Percentiles rank a stretch among this genome's conserved stretches.
phyloP scores from a whole-genome alignment of 2,113 vertebrate species.

The Tychaedon coryphoeus region DNA sequence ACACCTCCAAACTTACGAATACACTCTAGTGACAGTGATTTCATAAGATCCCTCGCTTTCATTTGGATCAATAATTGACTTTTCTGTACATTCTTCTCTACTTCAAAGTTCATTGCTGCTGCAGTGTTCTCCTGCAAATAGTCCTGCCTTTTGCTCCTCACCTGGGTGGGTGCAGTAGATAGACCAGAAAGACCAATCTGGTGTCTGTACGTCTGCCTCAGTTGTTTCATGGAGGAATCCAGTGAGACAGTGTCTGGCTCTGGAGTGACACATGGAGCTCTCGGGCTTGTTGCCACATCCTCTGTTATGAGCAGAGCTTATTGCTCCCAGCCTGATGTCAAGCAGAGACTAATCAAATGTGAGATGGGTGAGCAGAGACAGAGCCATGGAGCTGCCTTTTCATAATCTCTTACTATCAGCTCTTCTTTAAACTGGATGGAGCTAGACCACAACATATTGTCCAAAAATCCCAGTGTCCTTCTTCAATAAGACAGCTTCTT shows the following conservation, averaged over 20 bases:
- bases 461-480: not conserved
- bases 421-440: not conserved
- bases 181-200: not conserved
- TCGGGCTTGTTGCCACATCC: not conserved
- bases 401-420: not conserved
- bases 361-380: constrained; percentile 20
- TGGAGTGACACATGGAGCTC: constrained; percentile 24
- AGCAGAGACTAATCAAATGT: constrained; percentile 38
- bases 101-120: not conserved
- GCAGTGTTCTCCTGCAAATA: not conserved
- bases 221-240: not conserved
- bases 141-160: not conserved
- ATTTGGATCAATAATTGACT: not conserved
- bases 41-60: not conserved
- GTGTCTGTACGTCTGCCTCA: not conserved
- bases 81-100: not conserved
- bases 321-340: constrained; percentile 45
- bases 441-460: not conserved
- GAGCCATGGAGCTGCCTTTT: not conserved
- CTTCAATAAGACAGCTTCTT: not conserved
- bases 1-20: not conserved
- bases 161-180: not conserved
- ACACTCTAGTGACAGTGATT: not conserved
- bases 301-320: not conserved
- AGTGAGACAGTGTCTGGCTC: not conserved